Evolutionary conservation across 2,113 vertebrate species (phyloP).

Genomic region (Pristiophorus japonicus): DNA sequence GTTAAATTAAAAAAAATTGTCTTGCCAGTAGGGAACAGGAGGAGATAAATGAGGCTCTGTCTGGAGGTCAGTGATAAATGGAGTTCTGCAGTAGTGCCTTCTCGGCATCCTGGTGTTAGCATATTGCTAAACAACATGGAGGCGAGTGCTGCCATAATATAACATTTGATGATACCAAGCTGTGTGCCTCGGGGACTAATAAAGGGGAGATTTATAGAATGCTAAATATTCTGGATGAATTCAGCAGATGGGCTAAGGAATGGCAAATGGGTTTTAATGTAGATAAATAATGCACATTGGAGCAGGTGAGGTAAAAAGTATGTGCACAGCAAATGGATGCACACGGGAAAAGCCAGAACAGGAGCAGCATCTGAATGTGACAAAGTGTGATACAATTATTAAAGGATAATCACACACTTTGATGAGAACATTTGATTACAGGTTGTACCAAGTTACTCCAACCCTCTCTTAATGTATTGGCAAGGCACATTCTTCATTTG

Average conservation of each 20-base stretch:
- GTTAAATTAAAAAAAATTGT: too few relatives aligned
- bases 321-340: background rate
- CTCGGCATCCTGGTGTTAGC: conserved; percentile 17
- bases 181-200: background rate
- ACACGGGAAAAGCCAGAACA: background rate
- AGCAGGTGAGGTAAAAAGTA: background rate
- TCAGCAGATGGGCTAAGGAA: background rate
- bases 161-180: background rate
- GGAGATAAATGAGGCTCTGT: conserved; percentile 5
- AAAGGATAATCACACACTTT: background rate
- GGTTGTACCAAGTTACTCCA: too few relatives aligned
- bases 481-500: background rate
- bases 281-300: background rate
- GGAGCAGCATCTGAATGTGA: background rate
- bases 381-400: background rate
- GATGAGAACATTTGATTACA: too few relatives aligned
- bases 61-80: conserved; percentile 11
- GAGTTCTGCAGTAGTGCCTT: background rate
- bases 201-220: background rate
- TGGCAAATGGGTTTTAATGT: background rate
- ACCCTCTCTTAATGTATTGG: background rate
- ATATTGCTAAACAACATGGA: conserved; percentile 32
- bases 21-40: background rate
- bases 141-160: background rate
- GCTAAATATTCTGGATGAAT: background rate